phyloP scores from a whole-genome alignment of 2,888 invertebrate species.

The Sepioteuthis lessoniana region DNA sequence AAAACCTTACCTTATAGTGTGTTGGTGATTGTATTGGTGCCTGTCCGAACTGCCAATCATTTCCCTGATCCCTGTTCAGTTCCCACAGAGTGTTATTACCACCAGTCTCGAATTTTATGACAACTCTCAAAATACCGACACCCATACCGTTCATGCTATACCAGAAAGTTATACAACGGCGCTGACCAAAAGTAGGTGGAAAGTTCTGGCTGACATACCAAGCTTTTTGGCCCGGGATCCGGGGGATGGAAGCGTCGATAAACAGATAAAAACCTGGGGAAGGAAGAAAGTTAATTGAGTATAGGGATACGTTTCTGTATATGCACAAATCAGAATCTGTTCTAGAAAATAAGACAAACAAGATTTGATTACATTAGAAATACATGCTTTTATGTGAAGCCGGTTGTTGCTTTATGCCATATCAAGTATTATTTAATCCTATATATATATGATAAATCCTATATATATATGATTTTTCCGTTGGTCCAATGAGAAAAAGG shows the following conservation, averaged over 20 bases:
- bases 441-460: too few species aligned
- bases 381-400: too few species aligned
- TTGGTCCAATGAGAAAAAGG: too few species aligned
- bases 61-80: constrained; percentile 63
- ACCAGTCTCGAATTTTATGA: constrained; percentile 53
- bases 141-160: constrained; percentile 62
- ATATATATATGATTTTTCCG: too few species aligned
- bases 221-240: constrained; percentile 61
- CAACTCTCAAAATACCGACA: constrained; percentile 63
- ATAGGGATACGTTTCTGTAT: neutral
- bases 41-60: constrained; percentile 65
- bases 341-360: too few species aligned
- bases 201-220: constrained; percentile 63
- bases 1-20: constrained; percentile 57
- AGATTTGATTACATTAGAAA: too few species aligned
- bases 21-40: constrained; percentile 60
- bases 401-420: too few species aligned
- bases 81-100: constrained; percentile 64
- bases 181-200: constrained; percentile 54
- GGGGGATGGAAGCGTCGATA: constrained; percentile 63
- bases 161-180: constrained; percentile 65
- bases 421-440: too few species aligned
- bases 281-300: neutral
- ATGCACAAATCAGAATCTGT: too few species aligned
- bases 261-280: constrained; percentile 65